Evolutionary conservation across 2,113 vertebrate species (phyloP).

Genomic region (Felis chaus): DNA sequence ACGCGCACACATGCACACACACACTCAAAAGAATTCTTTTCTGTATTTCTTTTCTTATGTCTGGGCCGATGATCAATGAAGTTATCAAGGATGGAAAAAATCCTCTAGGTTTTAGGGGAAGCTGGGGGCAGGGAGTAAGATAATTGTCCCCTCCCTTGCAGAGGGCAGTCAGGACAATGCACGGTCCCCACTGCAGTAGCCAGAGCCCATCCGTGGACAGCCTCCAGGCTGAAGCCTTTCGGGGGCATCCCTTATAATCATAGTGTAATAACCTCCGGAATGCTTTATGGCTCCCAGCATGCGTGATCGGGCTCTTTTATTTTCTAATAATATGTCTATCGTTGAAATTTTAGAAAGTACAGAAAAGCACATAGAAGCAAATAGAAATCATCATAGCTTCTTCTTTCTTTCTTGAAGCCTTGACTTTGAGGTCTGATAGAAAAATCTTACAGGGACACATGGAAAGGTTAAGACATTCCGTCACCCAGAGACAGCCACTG

Average conservation of each 20-base stretch:
- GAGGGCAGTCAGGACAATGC: not conserved
- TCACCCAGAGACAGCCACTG: not conserved
- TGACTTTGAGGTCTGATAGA: not conserved
- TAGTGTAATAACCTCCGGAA: not conserved
- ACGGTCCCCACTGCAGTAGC: too few species aligned
- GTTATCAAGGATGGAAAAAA: slow-evolving; percentile 47
- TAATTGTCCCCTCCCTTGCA: too few species aligned
- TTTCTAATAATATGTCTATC: not conserved
- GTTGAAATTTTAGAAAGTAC: not conserved
- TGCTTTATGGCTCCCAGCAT: not conserved
- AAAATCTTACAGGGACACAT: not conserved
- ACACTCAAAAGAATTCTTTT: not conserved
- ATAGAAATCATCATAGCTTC: not conserved
- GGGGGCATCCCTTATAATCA: not conserved
- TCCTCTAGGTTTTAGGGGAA: not conserved
- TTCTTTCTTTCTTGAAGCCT: not conserved
- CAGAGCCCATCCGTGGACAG: not conserved
- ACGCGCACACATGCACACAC: not conserved
- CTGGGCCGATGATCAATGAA: slow-evolving; percentile 32
- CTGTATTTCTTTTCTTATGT: slow-evolving; percentile 39
- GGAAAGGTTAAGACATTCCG: not conserved
- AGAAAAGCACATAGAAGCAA: slow-evolving; percentile 25
- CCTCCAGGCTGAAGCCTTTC: not conserved
- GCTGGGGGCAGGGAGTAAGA: not conserved
- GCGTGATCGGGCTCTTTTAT: not conserved